Base-by-base conservation (phyloP, 1,140 invertebrate species). In the Helicoverpa zea region DNA sequence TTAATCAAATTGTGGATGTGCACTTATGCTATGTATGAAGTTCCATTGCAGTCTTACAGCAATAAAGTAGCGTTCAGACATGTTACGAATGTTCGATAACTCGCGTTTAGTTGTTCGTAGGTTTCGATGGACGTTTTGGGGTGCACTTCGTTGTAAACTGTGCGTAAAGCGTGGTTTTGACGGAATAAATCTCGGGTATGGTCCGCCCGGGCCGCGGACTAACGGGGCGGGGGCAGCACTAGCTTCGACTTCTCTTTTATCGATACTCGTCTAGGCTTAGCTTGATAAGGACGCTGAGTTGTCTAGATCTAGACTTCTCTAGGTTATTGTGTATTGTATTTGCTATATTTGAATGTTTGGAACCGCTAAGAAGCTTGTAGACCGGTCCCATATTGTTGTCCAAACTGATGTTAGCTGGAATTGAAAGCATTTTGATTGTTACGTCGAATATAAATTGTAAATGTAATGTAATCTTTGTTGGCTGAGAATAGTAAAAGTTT, bases 271-370 rank as follows among this genome's bases (percentile, higher is more conserved):
- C 79, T 87, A 82, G 81, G 66, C 70, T 84, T 85, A 88, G 81
- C 81, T 82, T 81, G 76, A 77, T 84, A 87, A 85, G 85, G 81
- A 84, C 81, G 82, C 56, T 68, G 23, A 72, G 74, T 88, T 85
- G 82, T 83, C 74, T 84, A 86, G 64, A 79, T 80, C 80, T 70
- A 61, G 18, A 75, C 54, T 81, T 58, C 75, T 51, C 30, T 82
- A 84, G 72, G 54, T 59, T 66, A 75, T 80, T 70, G 47, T 81
- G 30, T 35, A 35, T 35, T 35, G 29, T 29, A 76, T 64, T 79
- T 64, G 51, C 51, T 70, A 18, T 47, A 30, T 47, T 16, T 14
- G n/a, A 16, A 47, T 16, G 63, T 66, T 66, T 16, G 35, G 43
- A 16, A 43, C n/a, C 5, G 9, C 43, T 35, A 35, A 35, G 10